Conservation (phyloP, 2,797 vertebrate genomes). For the Kryptopterus vitreolus region DNA sequence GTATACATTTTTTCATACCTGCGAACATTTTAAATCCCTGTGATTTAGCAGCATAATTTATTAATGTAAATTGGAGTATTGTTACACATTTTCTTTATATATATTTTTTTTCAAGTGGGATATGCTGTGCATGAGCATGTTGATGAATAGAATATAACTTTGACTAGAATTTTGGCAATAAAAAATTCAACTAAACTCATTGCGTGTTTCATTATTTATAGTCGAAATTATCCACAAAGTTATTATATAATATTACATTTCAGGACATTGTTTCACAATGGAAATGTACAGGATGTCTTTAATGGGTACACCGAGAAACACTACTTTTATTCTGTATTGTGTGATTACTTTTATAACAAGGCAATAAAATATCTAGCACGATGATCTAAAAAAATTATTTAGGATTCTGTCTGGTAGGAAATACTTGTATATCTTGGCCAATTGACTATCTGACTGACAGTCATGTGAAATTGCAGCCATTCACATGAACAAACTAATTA, state of each 20-base stretch:
- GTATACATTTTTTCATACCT: constrained; percentile 4
- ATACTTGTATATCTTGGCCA: not conserved
- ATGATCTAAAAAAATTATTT: not conserved
- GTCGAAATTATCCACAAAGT: not conserved
- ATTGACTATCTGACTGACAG: no score
- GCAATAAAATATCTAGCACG: not conserved
- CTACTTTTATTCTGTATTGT: not conserved
- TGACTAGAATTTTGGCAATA: constrained; percentile 36
- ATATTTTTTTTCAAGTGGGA: not conserved
- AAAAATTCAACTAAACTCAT: constrained; percentile 13
- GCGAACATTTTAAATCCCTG: constrained; percentile 7
- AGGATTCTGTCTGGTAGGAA: not conserved
- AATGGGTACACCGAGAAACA: no score
- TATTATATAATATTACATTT: not conserved
- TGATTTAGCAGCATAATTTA: constrained; percentile 35
- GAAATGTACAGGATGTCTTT: not conserved
- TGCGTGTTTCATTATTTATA: not conserved
- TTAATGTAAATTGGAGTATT: constrained; percentile 30
- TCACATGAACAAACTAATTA: not conserved
- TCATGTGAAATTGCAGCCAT: not conserved
- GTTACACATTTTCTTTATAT: constrained; percentile 20
- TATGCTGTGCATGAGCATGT: not conserved
- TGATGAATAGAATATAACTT: constrained; percentile 14
- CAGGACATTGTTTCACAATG: not conserved
- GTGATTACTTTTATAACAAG: not conserved